Base-by-base conservation (phyloP, 2,888 invertebrate species). In the Aquatica leii region DNA sequence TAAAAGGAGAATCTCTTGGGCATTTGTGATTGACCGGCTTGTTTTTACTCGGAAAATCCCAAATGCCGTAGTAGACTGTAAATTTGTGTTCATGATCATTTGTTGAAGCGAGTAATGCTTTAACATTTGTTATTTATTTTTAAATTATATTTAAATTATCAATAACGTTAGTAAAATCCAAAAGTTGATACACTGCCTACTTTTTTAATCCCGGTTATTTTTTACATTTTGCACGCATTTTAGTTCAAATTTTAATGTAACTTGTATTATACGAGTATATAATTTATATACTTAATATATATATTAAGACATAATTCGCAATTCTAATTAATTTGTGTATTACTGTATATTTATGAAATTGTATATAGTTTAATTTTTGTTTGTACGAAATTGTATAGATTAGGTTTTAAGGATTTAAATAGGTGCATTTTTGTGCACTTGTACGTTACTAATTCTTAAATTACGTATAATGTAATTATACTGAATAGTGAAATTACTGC, bases 381-480 rank as follows among this genome's bases (percentile, higher is more conserved):
- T 50, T 53, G 46, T 46, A 46, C 18, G 18, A 46, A 59, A 34
- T 53, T 62, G 54, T 61, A 56, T 48, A 53, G 49, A 46, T 40
- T 53, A 52, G 57, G 46, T 46, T 46, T 55, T 62, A 56, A 62
- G 37, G 41, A 46, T 59, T 52, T 55, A 61, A 55, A 48, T 72
- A 74, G 75, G 74, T 77, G 74, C 73, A 76, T 74, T 70, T 73
- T 73, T 69, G 63, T 70, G 70, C 69, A 70, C 52, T 67, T 70
- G 69, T 70, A 70, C 52, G 69, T 70, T 54, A 54, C 43, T 14
- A 50, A 48, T 18, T 37, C 41, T 12, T 37, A 58, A 58, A 49
- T 34, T 64, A 46, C 55, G 53, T 64, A 55, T 59, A 64, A 64
- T 59, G 51, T 64, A 64, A 64, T 64, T 59, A 60, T 56, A 62